Conservation (phyloP, 2,113 vertebrate species). For the Marmota monax region DNA sequence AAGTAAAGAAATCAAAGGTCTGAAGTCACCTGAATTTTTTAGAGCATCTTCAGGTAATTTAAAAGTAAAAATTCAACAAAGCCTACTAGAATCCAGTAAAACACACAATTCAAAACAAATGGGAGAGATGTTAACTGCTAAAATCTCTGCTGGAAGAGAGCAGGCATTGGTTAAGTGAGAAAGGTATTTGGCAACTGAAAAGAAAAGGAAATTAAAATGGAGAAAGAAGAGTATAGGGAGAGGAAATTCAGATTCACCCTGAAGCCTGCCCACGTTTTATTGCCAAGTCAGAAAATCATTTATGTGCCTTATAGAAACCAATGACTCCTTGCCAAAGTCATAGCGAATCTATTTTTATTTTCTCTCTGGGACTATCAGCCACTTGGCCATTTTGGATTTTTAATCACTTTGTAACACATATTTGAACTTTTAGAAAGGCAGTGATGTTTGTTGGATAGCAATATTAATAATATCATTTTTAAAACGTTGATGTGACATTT, state of each 20-base stretch:
- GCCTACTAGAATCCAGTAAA: not conserved
- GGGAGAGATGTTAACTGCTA: not conserved
- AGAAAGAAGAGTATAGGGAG: not conserved
- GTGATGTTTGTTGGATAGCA: not conserved
- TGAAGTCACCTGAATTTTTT: not conserved
- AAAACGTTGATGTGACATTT: not conserved
- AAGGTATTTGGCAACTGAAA: not conserved
- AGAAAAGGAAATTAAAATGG: slow-evolving; percentile 46
- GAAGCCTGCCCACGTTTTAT: not conserved
- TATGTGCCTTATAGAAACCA: slow-evolving; percentile 10
- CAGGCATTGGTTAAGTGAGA: not conserved
- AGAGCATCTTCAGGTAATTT: not conserved
- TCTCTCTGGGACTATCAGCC: slow-evolving; percentile 25
- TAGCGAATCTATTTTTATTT: slow-evolving; percentile 40
- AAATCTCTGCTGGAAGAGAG: not conserved
- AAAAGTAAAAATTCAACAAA: not conserved
- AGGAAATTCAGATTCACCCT: slow-evolving; percentile 40
- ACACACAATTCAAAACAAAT: not conserved
- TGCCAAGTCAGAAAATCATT: slow-evolving; percentile 56
- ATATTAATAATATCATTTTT: not conserved
- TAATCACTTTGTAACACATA: slow-evolving; percentile 18
- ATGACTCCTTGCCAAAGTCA: slow-evolving; percentile 14
- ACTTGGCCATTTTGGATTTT: slow-evolving; percentile 12
- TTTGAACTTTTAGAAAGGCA: slow-evolving; percentile 30
- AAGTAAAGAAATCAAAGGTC: not conserved